phyloP scores from a whole-genome alignment of 1,140 invertebrate genomes.

The Drosophila prosaltans region DNA sequence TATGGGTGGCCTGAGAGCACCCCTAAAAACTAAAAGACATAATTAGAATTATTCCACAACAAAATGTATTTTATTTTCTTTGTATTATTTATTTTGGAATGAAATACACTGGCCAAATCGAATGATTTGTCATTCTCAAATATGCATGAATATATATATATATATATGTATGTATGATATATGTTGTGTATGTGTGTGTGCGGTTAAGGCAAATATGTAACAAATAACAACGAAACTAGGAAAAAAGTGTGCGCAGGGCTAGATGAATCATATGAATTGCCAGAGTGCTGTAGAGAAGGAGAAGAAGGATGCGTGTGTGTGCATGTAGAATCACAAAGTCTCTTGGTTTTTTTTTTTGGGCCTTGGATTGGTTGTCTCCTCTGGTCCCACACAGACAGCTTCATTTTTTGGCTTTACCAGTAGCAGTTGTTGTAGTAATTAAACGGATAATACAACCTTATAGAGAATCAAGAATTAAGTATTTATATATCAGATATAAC shows the following conservation, averaged over 20 bases:
- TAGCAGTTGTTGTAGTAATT: constrained; percentile 83
- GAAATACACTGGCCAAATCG: constrained; percentile 44
- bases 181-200: constrained; percentile 33
- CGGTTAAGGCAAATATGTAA: constrained; percentile 25
- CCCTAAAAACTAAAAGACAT: constrained; percentile 57
- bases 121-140: constrained; percentile 2
- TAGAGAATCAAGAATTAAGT: constrained; percentile 56
- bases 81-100: constrained; percentile 35
- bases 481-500: constrained; percentile 4
- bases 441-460: constrained; percentile 83
- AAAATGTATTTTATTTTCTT: constrained; percentile 21
- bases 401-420: constrained; percentile 55
- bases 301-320: neutral
- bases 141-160: neutral
- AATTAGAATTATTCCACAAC: constrained; percentile 57
- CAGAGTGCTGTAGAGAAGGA: neutral
- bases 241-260: neutral
- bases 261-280: constrained; percentile 1
- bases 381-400: constrained; percentile 20
- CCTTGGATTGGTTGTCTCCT: constrained; percentile 8
- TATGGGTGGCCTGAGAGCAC: constrained; percentile 34
- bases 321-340: neutral
- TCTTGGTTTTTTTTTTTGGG: neutral
- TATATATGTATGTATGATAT: neutral
- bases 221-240: constrained; percentile 45